These are phyloP conservation scores for Aplocera efformata DNA, from an alignment of 2,888 invertebrate genomes.

Conservation along the genomic window DNA sequence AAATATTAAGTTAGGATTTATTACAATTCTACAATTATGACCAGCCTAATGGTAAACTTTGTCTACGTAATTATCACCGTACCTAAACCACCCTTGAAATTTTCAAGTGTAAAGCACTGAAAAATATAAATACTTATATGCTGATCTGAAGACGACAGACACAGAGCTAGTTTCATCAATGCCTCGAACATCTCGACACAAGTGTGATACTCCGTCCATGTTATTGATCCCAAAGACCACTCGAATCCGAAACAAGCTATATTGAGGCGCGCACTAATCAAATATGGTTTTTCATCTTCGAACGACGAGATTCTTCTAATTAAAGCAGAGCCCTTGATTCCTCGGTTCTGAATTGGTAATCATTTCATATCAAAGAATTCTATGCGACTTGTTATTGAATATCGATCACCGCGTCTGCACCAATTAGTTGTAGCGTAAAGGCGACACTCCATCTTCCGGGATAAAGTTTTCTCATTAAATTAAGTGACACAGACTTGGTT, in stretches of 20 bases:
- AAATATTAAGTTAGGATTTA: too few species aligned
- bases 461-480: slow-evolving; percentile 22
- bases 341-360: slow-evolving; percentile 73
- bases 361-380: slow-evolving; percentile 65
- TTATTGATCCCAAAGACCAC: not conserved
- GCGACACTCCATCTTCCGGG: slow-evolving; percentile 11
- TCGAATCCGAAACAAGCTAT: slow-evolving; percentile 17
- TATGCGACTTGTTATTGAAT: slow-evolving; percentile 29
- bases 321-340: slow-evolving; percentile 55
- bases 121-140: too few species aligned
- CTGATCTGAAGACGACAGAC: too few species aligned
- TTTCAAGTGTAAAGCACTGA: too few species aligned
- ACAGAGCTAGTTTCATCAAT: too few species aligned
- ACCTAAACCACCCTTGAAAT: too few species aligned
- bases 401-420: slow-evolving; percentile 26
- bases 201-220: too few species aligned
- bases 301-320: slow-evolving; percentile 56
- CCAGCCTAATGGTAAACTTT: too few species aligned
- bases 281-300: slow-evolving; percentile 22
- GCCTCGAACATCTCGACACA: too few species aligned
- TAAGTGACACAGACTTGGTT: not conserved
- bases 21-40: too few species aligned
- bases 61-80: too few species aligned
- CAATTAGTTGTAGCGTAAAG: slow-evolving; percentile 26
- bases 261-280: slow-evolving; percentile 22